Evolutionary conservation across 2,797 vertebrate genomes (phyloP).

Genomic region (Salarias fasciatus): DNA sequence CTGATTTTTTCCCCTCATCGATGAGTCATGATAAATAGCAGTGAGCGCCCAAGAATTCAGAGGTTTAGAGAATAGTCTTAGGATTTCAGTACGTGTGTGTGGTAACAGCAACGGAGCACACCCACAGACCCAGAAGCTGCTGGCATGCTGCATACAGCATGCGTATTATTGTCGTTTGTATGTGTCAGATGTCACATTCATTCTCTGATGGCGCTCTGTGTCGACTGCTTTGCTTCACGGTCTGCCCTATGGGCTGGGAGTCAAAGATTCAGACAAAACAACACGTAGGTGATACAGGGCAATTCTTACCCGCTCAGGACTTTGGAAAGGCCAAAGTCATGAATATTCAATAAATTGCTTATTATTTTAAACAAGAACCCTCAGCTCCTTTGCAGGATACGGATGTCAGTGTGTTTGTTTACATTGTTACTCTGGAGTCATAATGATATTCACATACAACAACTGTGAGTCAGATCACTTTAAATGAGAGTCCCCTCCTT

Average conservation of each 20-base stretch:
- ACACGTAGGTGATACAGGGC: conserved; percentile 51
- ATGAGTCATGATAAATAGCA: conserved; percentile 70
- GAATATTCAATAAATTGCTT: conserved; percentile 72
- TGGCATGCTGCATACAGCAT: conserved; percentile 10
- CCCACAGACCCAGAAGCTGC: conserved; percentile 16
- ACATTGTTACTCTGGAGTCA: conserved; percentile 6
- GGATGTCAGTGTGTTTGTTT: conserved; percentile 63
- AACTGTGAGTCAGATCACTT: conserved; percentile 25
- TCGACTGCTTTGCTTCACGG: conserved; percentile 52
- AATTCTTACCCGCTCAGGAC: conserved; percentile 57
- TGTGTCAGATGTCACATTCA: conserved; percentile 55
- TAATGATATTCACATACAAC: conserved; percentile 9
- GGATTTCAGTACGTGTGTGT: conserved; percentile 23
- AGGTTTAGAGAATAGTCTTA: conserved; percentile 64
- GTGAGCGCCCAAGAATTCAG: conserved; percentile 63
- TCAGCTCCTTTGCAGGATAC: conserved; percentile 55
- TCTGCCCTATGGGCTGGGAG: conserved; percentile 36
- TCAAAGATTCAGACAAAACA: conserved; percentile 61
- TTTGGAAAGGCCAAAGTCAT: conserved; percentile 73
- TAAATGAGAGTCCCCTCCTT: conserved; percentile 13
- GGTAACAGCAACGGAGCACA: conserved; percentile 2
- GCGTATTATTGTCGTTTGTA: conserved; percentile 5
- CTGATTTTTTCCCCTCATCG: conserved; percentile 62
- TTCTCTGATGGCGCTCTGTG: conserved; percentile 57
- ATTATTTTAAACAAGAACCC: conserved; percentile 58